Base-by-base conservation (phyloP, 2,113 vertebrate species). In the Pristiophorus japonicus region DNA sequence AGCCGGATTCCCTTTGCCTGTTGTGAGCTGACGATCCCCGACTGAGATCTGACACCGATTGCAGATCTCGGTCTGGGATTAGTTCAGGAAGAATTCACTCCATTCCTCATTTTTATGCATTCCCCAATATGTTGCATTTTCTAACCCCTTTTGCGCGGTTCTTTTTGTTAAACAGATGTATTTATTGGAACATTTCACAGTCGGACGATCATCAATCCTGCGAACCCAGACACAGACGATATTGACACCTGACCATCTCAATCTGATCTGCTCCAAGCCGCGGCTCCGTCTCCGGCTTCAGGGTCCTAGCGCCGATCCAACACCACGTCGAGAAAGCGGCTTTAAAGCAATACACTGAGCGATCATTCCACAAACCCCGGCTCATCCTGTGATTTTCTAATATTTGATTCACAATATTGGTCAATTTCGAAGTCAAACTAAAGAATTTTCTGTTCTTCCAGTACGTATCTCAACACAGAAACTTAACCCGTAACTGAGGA, bases 11-110 rank as follows among this genome's bases (percentile, higher is more conserved):
- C 92, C 63, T 47, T 24, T 27, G n/a, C 92, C 92, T 67, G 65
- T 70, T 47, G 65, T 70, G 38, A 70, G 93, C 93, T 30, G 18
- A 70, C 14, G 22, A 47, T 27, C 66, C 42, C 93, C 55, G 14
- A 67, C 93, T 70, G 93, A 70, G 93, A 94, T 94, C 93, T 70
- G 93, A 94, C 93, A 70, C 65, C 20, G 63, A 67, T 94, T 70
- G 42, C 18, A 27, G 24, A 70, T 20, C 63, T 14, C 34, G 24
- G 47, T 66, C 62, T 27, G 62, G 62, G 59, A 45, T 66, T 45
- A 24, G 62, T 45, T 27, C 63, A 66, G 30, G 65, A 94, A 51
- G 4, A 42, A 34, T 34, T 34, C 65, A 51, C 27, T 65, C 93
- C 16, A 16, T 18, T 6, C 59, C 42, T 6, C 8, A 10, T n/a